Base-by-base conservation (phyloP, 2,888 invertebrate species). In the Papilio elwesi region DNA sequence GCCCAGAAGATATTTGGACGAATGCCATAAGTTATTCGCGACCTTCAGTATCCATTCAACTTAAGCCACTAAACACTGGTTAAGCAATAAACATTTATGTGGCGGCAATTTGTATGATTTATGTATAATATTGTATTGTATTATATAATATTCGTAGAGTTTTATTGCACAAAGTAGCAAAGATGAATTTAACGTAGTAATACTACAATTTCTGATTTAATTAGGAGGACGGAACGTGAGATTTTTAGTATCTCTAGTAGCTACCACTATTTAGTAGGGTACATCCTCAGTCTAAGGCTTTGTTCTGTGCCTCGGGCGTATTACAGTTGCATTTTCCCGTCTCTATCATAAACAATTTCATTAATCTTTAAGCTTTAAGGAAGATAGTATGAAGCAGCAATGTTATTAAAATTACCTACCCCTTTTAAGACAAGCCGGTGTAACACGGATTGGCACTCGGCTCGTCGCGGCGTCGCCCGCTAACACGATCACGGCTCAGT, bases 381-480 rank as follows among this genome's bases (percentile, higher is more conserved):
- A 48, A 10, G 68, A 26, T 36, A 51, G 36, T 49, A 68, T 59
- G 26, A 59, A 69, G 52, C 43, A 63, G 63, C 59, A 51, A 69
- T 26, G 26, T 26, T 26, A 26, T 26, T 38, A 63, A 69, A 15
- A 62, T 51, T 26, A 13, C 16, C 62, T 12, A 26, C 26, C 26
- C 26, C 26, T 53, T 16, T 48, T n/a, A 9, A 55, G 65, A 52
- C 52, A 70, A 70, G 64, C 64, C 55, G 47, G 47, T 62, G 10
- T 64, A 65, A 70, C 70, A 70, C 48, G 48, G 64, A 55, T 55
- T 70, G 70, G 64, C 64, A 70, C 64, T 70, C 64, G 26, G 48
- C 53, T 64, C 55, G 64, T 64, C 49, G 53, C 64, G 64, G 13
- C 36, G 26, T 65, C 52, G 15, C 36, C n/a, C 38, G 10, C 38